Evolutionary conservation across 92 coral and sea anemone genomes (phyloP).

Genomic region (Porites divaricata): DNA sequence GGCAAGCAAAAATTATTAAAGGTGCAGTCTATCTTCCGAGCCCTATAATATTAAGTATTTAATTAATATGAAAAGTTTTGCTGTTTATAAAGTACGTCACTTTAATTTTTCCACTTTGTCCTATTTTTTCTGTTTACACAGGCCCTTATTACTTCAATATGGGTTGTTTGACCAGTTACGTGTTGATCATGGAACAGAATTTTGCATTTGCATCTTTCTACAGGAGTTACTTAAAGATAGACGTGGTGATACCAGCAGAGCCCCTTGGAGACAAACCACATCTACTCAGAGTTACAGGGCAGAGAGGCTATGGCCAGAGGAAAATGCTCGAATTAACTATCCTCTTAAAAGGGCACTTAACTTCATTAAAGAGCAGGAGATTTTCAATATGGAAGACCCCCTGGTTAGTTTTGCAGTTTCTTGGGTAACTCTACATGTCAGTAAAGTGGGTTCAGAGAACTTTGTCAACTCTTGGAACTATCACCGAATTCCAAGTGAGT

Average conservation of each 20-base stretch:
- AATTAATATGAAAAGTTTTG: too few relatives aligned
- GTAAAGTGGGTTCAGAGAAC: too few relatives aligned
- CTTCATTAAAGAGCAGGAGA: slow-evolving; percentile 38
- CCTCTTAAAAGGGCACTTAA: slow-evolving; percentile 52
- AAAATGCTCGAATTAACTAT: slow-evolving; percentile 35
- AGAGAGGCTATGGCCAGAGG: slow-evolving; percentile 57
- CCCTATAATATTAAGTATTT: too few relatives aligned
- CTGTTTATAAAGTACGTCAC: too few relatives aligned
- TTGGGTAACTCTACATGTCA: slow-evolving; percentile 42
- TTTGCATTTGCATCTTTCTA: too few relatives aligned
- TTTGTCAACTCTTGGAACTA: too few relatives aligned
- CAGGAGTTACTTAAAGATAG: too few relatives aligned
- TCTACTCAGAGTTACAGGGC: slow-evolving; percentile 48
- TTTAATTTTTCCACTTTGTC: too few relatives aligned
- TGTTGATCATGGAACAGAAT: slow-evolving; percentile 53
- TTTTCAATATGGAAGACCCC: slow-evolving; percentile 37
- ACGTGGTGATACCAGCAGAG: too few relatives aligned
- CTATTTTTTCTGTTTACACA: slow-evolving; percentile 1
- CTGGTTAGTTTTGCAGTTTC: slow-evolving; percentile 42
- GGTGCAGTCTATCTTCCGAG: too few relatives aligned
- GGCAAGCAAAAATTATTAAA: too few relatives aligned
- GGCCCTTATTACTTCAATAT: slow-evolving; percentile 37
- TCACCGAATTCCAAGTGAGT: too few relatives aligned
- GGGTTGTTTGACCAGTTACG: slow-evolving; percentile 53
- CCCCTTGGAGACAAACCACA: slow-evolving; percentile 46